Evolutionary conservation across 2,888 invertebrate genomes (phyloP), one percentile per base, ranked within the genome.

Genomic region (Lepidochrysops patricia): DNA sequence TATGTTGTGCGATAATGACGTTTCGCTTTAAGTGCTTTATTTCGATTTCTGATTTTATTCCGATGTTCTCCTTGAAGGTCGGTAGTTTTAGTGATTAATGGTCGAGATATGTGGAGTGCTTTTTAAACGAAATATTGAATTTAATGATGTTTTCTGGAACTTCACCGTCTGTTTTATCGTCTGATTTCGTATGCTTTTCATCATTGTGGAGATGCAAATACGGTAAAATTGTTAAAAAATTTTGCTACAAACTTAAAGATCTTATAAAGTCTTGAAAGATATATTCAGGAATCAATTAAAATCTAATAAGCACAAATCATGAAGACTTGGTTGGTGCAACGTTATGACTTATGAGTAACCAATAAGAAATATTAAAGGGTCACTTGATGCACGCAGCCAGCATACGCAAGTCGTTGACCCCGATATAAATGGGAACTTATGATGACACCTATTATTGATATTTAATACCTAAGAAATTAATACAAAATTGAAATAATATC

Each of bases 1-100:
- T 88, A 87, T 87, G 86, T 84, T 84, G 83, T 82, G 86, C 86
- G 89, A 89, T 89, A 89, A 87, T 89, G 89, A 89, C 87, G 87
- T 89, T 89, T 87, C 87, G 84, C 75, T 84, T 88, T 88, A 89
- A 89, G 89, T 89, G 89, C 86, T 89, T 88, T 87, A 88, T 89
- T 89, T 84, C 88, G 87, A 88, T 87, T 87, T 87, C 79, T 84
- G 86, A 88, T 87, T 87, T 88, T 87, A 86, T 87, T 84, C 82
- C 84, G 86, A 86, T 87, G 87, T 85, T 82, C 83, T 79, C 73
- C 84, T 82, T 82, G 87, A 87, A 87, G 87, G 87, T 86, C 82
- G 84, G 86, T 83, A 85, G 86, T 88, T 85, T 84, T 84, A 84
- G 87, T 89, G 89, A 89, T 89, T 87, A 89, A 89, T 89, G 87